phyloP scores from a whole-genome alignment of 2,113 vertebrate genomes.

The Lampris megalopsis region DNA sequence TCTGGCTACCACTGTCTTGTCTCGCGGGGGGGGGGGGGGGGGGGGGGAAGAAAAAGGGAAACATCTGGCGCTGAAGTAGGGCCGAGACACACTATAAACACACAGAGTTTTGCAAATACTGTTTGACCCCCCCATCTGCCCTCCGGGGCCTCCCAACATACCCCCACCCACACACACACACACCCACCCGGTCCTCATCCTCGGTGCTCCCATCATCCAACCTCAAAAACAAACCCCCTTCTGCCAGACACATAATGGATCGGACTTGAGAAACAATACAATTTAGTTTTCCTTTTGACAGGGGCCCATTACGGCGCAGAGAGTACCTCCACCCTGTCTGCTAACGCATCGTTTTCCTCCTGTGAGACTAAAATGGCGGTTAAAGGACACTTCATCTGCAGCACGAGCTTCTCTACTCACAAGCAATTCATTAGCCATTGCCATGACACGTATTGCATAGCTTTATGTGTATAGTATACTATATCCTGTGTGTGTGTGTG shows the following conservation, averaged over 20 bases:
- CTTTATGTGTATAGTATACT: too few species aligned
- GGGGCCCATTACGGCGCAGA: background rate
- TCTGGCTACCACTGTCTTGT: too few species aligned
- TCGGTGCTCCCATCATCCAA: slow-evolving; percentile 6
- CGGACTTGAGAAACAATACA: background rate
- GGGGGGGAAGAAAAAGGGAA: too few species aligned
- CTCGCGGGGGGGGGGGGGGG: too few species aligned
- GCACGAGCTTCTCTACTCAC: slow-evolving; percentile 8
- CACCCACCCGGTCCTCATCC: slow-evolving; percentile 23
- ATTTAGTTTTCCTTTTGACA: slow-evolving; percentile 15
- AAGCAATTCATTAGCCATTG: slow-evolving; percentile 44
- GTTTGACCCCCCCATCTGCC: too few species aligned
- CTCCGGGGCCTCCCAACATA: background rate
- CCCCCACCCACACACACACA: slow-evolving; percentile 20
- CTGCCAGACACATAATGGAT: background rate
- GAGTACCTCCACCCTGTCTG: slow-evolving; percentile 4
- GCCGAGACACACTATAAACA: too few species aligned
- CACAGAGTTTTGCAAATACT: too few species aligned
- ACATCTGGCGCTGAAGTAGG: too few species aligned
- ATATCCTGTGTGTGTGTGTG: too few species aligned
- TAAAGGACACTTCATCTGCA: slow-evolving; percentile 15
- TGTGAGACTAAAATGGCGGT: slow-evolving; percentile 29
- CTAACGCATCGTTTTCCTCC: background rate
- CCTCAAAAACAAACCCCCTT: slow-evolving; percentile 22
- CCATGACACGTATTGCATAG: background rate